Evolutionary conservation across 2,113 vertebrate species (phyloP).

Genomic region (Heloderma charlesbogerti): DNA sequence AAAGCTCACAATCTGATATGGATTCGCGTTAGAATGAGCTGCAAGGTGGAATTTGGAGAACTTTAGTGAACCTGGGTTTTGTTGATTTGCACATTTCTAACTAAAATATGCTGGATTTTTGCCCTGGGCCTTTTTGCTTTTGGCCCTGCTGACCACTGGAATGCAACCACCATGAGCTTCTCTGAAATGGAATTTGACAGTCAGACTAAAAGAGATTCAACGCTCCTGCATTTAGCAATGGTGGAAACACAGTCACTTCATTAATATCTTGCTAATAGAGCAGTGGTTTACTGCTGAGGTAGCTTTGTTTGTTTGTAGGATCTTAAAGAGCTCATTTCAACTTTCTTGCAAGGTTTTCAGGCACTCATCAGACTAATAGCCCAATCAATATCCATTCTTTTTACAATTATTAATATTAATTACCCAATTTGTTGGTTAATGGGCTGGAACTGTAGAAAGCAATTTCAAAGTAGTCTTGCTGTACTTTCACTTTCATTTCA

Average conservation of each 20-base stretch:
- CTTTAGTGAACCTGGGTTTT: too few species aligned
- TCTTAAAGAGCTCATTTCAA: constrained; percentile 63
- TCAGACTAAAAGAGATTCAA: too few species aligned
- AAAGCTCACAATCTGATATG: too few species aligned
- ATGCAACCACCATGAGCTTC: too few species aligned
- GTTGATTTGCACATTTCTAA: too few species aligned
- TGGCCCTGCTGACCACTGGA: too few species aligned
- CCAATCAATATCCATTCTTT: constrained; percentile 65
- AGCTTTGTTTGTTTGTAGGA: constrained; percentile 31
- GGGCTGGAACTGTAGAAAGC: constrained; percentile 10
- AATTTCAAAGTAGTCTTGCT: constrained; percentile 30
- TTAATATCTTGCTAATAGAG: constrained; percentile 7
- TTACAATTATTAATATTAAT: constrained; percentile 63
- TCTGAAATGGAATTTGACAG: too few species aligned
- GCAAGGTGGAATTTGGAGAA: too few species aligned
- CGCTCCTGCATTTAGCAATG: not conserved
- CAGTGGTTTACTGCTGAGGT: not conserved
- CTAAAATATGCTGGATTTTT: too few species aligned
- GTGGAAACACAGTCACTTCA: not conserved
- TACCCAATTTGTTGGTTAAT: constrained; percentile 53
- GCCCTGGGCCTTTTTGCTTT: too few species aligned
- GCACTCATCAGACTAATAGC: constrained; percentile 56
- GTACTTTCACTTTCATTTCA: constrained; percentile 33
- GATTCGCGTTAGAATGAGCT: too few species aligned
- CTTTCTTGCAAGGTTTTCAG: constrained; percentile 60